These are phyloP conservation scores for Pheosia tremula DNA, from an alignment of 2,888 invertebrate genomes.

Conservation along the genomic window DNA sequence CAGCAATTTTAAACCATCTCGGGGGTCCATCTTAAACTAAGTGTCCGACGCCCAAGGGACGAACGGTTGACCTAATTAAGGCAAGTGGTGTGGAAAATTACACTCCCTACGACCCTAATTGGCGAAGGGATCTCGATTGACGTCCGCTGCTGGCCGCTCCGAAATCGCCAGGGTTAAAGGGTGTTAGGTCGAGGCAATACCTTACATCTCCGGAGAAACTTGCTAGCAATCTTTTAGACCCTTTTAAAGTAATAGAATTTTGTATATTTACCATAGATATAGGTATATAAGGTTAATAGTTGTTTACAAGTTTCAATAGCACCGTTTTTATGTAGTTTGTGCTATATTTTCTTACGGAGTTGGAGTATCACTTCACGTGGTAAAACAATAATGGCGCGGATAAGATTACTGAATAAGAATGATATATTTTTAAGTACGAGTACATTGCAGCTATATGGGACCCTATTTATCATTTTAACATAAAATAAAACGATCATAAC, in stretches of 20 bases:
- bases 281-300: neutral
- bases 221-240: constrained; percentile 31
- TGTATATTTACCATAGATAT: neutral
- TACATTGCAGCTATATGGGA: too few relatives aligned
- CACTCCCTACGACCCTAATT: constrained; percentile 66
- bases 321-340: too few relatives aligned
- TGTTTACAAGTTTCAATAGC: neutral
- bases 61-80: constrained; percentile 72
- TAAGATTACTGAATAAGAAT: too few relatives aligned
- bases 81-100: constrained; percentile 75
- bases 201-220: constrained; percentile 24
- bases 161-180: constrained; percentile 37
- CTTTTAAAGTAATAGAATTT: constrained; percentile 3
- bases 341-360: too few relatives aligned
- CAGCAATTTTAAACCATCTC: constrained; percentile 33
- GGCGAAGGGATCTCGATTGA: constrained; percentile 57
- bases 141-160: constrained; percentile 30
- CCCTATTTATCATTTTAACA: too few relatives aligned
- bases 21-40: constrained; percentile 39
- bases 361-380: too few relatives aligned
- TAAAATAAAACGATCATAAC: too few relatives aligned
- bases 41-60: constrained; percentile 46
- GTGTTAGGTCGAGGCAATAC: constrained; percentile 19
- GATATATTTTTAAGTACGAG: too few relatives aligned
- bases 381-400: too few relatives aligned